Conservation (phyloP, 2,888 invertebrate genomes). For the Anthophora plumipes region DNA sequence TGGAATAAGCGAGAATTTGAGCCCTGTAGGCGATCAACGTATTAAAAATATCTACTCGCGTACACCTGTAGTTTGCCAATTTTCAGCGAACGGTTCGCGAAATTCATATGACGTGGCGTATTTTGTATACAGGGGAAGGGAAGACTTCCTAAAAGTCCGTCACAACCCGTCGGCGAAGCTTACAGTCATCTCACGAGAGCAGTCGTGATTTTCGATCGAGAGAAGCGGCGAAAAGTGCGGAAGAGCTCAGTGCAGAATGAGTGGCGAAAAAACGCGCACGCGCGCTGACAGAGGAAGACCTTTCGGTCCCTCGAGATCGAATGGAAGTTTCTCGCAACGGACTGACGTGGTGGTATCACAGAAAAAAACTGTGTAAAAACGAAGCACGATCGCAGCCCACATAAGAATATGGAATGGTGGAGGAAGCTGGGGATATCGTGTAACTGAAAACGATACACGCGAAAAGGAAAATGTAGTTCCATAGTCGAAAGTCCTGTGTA, state of each 20-base stretch:
- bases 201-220: background rate
- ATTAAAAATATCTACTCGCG: background rate
- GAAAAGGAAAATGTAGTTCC: background rate
- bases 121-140: background rate
- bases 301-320: constrained; percentile 19
- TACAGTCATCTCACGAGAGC: background rate
- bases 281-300: background rate
- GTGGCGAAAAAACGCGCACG: background rate
- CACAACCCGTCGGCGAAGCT: background rate
- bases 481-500: no score
- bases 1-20: no score
- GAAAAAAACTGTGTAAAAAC: background rate
- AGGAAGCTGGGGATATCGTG: background rate
- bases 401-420: background rate
- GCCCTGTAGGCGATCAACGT: no score
- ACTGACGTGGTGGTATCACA: constrained; percentile 1
- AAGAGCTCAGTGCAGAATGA: background rate
- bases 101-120: background rate
- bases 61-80: background rate
- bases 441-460: constrained; percentile 4
- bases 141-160: background rate
- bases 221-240: background rate
- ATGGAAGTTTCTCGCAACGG: constrained; percentile 18
- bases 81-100: background rate
- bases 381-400: background rate